Evolutionary conservation across 2,888 invertebrate genomes (phyloP), one percentile per base, ranked within the genome.

Genomic region (Camponotus fellah): DNA sequence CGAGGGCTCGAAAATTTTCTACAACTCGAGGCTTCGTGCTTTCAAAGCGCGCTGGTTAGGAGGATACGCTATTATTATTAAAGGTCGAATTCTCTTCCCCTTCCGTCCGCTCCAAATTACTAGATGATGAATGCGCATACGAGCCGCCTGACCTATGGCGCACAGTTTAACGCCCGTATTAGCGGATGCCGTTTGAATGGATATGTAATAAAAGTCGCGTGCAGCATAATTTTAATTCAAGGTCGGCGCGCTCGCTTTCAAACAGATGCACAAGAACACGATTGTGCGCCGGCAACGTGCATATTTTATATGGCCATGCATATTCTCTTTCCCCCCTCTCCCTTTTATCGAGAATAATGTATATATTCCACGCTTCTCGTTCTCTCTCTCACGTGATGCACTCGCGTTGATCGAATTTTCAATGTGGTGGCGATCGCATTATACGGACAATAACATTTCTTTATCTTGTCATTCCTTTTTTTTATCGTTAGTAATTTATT

Each of bases 201-300:
- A 84, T 91, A 88, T 91, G 88, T 88, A 89, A 89, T 91, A 91
- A 91, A 90, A 88, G 87, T 88, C 89, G 86, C 86, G 86, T 87
- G 87, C 86, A 82, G 85, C 85, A 87, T 88, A 89, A 91, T 88
- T 90, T 53, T 86, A 84, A 89, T 88, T 87, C 90, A 90, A 92
- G 91, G 91, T 87, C 90, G 88, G 43, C 68, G 64, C 84, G 74
- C 84, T 88, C 84, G 79, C 68, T 77, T 75, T 86, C 76, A 62
- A 76, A 58, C 84, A 84, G 84, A 84, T 86, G 81, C 81, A 26
- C 34, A 82, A 82, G 82, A 83, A 76, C 84, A 77, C 82, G 75
- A 84, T 83, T 82, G 8, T 53, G 49, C 49, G 74, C 77, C 83
- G 53, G 60, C 49, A 60, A 79, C 56, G 72, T 68, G 32, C 68